phyloP scores from a whole-genome alignment of 2,797 vertebrate genomes.

The Cyclopterus lumpus region DNA sequence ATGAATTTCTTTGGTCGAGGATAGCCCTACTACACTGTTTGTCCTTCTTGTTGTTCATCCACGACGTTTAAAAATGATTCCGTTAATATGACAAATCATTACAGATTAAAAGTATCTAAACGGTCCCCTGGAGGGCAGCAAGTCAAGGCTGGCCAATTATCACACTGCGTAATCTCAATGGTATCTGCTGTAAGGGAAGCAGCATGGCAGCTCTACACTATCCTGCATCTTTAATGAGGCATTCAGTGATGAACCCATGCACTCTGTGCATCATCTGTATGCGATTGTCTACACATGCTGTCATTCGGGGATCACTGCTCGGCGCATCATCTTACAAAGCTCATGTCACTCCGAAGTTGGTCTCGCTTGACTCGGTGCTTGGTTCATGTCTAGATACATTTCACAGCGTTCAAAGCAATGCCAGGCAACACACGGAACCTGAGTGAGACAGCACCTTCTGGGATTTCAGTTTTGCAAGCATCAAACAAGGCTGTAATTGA shows the following conservation, averaged over 20 bases:
- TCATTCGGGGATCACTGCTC: conserved; percentile 52
- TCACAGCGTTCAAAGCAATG: conserved; percentile 52
- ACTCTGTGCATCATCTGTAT: conserved; percentile 69
- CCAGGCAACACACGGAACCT: conserved; percentile 44
- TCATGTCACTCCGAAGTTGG: conserved; percentile 54
- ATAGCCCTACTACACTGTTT: background rate
- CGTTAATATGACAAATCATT: conserved; percentile 4
- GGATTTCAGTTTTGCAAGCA: conserved; percentile 67
- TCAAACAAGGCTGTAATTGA: conserved; percentile 76
- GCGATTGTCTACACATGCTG: conserved; percentile 67
- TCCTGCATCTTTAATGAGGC: conserved; percentile 78
- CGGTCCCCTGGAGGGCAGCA: conserved; percentile 24
- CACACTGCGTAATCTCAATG: conserved; percentile 47
- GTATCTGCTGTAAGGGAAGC: conserved; percentile 45
- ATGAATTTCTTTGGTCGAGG: background rate
- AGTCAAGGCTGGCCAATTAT: conserved; percentile 52
- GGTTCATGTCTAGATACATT: conserved; percentile 54
- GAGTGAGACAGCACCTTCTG: conserved; percentile 60
- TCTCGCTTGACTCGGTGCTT: conserved; percentile 20
- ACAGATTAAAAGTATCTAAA: conserved; percentile 29
- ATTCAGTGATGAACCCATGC: conserved; percentile 53
- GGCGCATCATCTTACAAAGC: conserved; percentile 60
- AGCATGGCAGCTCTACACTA: conserved; percentile 52
- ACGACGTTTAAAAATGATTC: background rate
- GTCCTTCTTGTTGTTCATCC: background rate